These are phyloP conservation scores for Cyanoderma ruficeps DNA, from an alignment of 2,113 vertebrate genomes.

Conservation along the genomic window DNA sequence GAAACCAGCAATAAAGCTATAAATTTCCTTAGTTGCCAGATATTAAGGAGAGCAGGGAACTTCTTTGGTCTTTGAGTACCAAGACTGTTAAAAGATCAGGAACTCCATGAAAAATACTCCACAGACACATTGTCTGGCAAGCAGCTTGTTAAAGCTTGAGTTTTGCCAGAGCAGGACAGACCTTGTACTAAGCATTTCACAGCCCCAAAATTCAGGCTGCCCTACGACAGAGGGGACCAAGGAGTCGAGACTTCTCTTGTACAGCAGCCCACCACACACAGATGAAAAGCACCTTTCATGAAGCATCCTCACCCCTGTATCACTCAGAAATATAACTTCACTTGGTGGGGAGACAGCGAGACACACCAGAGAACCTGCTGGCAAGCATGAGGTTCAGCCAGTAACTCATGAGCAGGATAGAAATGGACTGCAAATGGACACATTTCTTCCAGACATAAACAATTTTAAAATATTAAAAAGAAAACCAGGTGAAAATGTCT, in stretches of 20 bases:
- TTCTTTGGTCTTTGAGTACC: neutral
- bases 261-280: neutral
- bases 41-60: neutral
- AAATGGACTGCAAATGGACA: neutral
- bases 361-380: neutral
- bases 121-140: neutral
- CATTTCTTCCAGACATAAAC: neutral
- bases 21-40: neutral
- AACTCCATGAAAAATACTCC: neutral
- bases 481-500: neutral
- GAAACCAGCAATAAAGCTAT: neutral
- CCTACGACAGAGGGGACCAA: neutral
- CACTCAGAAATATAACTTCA: neutral
- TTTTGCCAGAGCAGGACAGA: neutral
- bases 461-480: neutral
- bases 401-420: neutral
- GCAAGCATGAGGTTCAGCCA: neutral
- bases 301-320: neutral
- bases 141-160: neutral
- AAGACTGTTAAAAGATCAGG: neutral
- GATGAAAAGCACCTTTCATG: neutral
- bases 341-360: neutral
- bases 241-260: rapidly evolving
- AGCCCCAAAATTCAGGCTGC: neutral
- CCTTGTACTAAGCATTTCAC: neutral